Percentiles rank a stretch among this genome's conserved stretches.
phyloP scores from a whole-genome alignment of 2,797 vertebrate genomes.

The Harpagifer antarcticus region DNA sequence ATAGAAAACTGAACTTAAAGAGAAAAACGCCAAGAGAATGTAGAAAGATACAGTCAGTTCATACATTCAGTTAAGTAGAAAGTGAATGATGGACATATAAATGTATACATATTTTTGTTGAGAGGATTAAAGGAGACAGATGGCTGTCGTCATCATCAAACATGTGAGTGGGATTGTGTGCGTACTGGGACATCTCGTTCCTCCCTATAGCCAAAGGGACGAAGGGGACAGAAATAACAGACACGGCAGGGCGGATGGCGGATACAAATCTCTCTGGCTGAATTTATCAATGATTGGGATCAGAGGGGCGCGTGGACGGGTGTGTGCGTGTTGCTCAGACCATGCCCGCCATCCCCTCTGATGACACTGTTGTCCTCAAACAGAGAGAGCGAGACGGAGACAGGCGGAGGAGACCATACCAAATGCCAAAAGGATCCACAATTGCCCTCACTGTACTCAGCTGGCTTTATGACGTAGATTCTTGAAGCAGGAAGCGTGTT shows the following conservation, averaged over 20 bases:
- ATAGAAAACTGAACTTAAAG: neutral
- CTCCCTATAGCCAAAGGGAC: conserved; percentile 67
- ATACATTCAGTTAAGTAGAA: neutral
- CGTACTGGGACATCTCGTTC: conserved; percentile 67
- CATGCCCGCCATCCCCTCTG: conserved; percentile 41
- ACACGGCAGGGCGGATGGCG: conserved; percentile 57
- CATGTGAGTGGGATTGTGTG: conserved; percentile 39
- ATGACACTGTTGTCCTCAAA: conserved; percentile 41
- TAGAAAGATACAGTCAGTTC: neutral
- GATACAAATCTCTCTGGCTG: conserved; percentile 70
- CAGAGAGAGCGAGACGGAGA: conserved; percentile 18
- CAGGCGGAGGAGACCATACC: conserved; percentile 18
- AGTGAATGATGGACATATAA: neutral
- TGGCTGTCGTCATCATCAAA: conserved; percentile 29
- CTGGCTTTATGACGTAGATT: conserved; percentile 31
- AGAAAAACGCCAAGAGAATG: neutral
- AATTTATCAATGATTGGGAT: conserved; percentile 86
- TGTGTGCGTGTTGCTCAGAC: conserved; percentile 47
- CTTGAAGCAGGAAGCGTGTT: conserved; percentile 14
- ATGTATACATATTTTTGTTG: neutral
- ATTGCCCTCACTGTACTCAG: conserved; percentile 28
- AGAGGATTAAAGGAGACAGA: conserved; percentile 20
- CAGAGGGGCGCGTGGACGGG: conserved; percentile 75
- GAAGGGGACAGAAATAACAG: conserved; percentile 58
- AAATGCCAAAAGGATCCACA: conserved; percentile 33